phyloP scores from a whole-genome alignment of 2,797 vertebrate species.

The Calcarius lapponicus region DNA sequence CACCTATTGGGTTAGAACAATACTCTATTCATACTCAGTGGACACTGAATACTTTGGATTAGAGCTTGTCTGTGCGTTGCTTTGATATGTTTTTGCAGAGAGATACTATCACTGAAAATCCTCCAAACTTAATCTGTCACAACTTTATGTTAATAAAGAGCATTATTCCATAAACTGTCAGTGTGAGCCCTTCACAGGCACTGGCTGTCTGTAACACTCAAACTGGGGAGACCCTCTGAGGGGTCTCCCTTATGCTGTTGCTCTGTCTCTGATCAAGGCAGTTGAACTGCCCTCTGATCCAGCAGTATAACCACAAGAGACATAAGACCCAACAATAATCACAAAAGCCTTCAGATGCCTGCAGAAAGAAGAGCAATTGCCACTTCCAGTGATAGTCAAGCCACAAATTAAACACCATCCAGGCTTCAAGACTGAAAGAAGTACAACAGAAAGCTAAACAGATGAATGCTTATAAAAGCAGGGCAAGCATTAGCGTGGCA shows the following conservation, averaged over 20 bases:
- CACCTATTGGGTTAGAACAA: neutral
- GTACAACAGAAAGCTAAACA: neutral
- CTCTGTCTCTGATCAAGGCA: neutral
- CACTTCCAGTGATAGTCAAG: neutral
- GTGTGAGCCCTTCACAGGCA: fast-evolving
- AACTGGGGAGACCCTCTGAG: neutral
- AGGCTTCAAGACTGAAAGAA: neutral
- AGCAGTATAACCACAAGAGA: neutral
- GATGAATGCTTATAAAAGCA: neutral
- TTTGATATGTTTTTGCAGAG: neutral
- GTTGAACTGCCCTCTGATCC: fast-evolving
- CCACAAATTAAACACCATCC: neutral
- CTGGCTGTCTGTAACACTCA: neutral
- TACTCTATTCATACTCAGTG: neutral
- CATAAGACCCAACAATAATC: neutral
- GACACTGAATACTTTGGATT: neutral
- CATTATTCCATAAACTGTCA: neutral
- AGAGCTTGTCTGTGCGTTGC: neutral
- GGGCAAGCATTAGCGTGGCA: neutral
- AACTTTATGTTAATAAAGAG: neutral
- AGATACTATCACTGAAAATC: neutral
- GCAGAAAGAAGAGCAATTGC: neutral
- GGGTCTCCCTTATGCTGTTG: neutral
- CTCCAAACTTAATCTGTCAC: neutral
- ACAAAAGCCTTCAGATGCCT: neutral